A percentile compares a stretch with the other conserved stretches of the same genome.
These are phyloP conservation scores for Telmatochromis sp. DNA, from an alignment of 2,113 vertebrate species.

Conservation along the genomic window DNA sequence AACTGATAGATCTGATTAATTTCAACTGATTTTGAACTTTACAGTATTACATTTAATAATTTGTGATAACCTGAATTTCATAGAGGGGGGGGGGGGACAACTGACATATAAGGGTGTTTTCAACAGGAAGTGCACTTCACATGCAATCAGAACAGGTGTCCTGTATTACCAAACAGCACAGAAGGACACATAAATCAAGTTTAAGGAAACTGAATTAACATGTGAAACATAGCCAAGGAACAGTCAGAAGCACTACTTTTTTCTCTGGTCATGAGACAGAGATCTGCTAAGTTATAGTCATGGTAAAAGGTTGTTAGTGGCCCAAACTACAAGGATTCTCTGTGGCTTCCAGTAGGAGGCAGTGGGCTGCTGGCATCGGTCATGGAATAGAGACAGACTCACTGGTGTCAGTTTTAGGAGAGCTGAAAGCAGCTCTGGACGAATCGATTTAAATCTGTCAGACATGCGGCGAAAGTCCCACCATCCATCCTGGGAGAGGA, in stretches of 20 bases:
- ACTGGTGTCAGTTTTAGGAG: constrained; percentile 1
- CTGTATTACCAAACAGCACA: background rate
- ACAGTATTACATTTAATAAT: background rate
- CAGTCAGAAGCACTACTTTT: background rate
- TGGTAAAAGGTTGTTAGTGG: background rate
- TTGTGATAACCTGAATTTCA: background rate
- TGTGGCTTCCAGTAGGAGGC: background rate
- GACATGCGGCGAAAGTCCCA: background rate
- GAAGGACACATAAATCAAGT: background rate
- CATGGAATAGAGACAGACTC: background rate
- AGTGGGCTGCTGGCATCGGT: background rate
- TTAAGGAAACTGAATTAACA: background rate
- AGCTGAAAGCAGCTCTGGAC: background rate
- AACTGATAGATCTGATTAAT: background rate
- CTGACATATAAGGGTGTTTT: background rate
- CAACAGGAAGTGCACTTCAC: background rate
- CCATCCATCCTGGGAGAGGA: background rate
- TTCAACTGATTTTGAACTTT: background rate
- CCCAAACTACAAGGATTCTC: background rate
- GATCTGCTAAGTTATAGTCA: background rate
- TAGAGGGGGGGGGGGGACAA: accelerated
- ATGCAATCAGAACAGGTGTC: background rate
- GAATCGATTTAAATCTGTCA: constrained; percentile 20
- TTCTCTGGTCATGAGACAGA: background rate
- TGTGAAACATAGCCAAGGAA: background rate